Evolutionary conservation across 1,140 invertebrate species (phyloP), one percentile per base, ranked within the genome.

Genomic region (Trichoplusia ni): DNA sequence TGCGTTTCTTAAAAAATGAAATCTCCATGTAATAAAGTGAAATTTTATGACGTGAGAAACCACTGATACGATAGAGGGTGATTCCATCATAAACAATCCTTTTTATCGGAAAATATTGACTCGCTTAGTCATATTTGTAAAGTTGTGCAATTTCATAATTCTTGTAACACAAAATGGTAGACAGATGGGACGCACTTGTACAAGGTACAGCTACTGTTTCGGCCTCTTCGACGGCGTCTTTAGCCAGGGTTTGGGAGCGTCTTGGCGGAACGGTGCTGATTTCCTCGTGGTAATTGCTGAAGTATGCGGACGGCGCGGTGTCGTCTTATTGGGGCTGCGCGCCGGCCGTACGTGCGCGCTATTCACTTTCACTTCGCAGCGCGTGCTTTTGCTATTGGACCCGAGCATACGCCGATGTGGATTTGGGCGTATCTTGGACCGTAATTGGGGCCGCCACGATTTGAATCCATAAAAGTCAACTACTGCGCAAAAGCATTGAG

Each of bases 321-420:
- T 86, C 85, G 84, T 89, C 86, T 87, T 89, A 86, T 89, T 89
- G 85, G 85, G 81, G 83, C 81, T 84, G 75, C 79, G 77, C 69
- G 71, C 64, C 64, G 77, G 77, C 79, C 79, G 82, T 86, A 75
- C 74, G 85, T 75, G 75, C 81, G 82, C 80, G 77, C 73, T 79
- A 72, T 84, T 88, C 82, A 90, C 87, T 90, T 90, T 90, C 87
- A 90, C 85, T 90, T 88, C 75, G 71, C 71, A 69, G 66, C 68
- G 77, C 80, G 74, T 71, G 73, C 73, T 63, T 71, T 74, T 71
- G 65, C 75, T 78, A 77, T 71, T 72, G 71, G 74, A 73, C 64
- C 79, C 73, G 51, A 67, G 67, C 75, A 68, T 72, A 77, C 73
- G 66, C 21, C 61, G 33, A 47, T 42, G 58, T 64, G 56, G 63